Conservation (phyloP, 23 tunicate species). For the Clavelina lepadiformis region DNA sequence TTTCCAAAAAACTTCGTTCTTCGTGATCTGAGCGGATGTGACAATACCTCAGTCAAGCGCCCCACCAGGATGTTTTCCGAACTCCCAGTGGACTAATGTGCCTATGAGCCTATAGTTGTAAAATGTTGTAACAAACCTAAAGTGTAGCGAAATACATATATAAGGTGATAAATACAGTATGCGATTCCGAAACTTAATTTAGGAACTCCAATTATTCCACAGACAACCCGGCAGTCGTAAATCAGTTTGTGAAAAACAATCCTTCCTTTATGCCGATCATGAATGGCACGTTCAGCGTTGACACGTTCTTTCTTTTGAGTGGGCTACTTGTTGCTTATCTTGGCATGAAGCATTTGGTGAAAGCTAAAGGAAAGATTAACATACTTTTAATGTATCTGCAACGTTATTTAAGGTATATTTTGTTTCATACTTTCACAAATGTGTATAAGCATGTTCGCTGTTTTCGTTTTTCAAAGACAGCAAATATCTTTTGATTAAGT, state of each 20-base stretch:
- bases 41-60: too few species aligned
- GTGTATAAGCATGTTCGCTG: too few species aligned
- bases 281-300: slow-evolving; percentile 73
- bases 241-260: background rate
- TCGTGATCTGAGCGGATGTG: too few species aligned
- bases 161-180: background rate
- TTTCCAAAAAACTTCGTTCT: too few species aligned
- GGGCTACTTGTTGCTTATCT: slow-evolving; percentile 79
- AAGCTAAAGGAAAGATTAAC: slow-evolving; percentile 27
- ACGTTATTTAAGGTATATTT: slow-evolving; percentile 74
- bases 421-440: too few species aligned
- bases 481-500: too few species aligned
- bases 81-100: too few species aligned
- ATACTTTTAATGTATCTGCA: slow-evolving; percentile 71
- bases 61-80: too few species aligned
- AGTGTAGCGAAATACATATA: too few species aligned
- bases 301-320: slow-evolving; percentile 72
- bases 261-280: background rate
- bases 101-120: too few species aligned
- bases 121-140: too few species aligned
- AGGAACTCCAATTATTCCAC: background rate
- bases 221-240: slow-evolving; percentile 11
- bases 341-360: slow-evolving; percentile 36
- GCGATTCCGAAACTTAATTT: background rate
- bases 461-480: too few species aligned